Base-by-base conservation (phyloP, 2,113 vertebrate genomes). In the Dryoscopus gambensis region DNA sequence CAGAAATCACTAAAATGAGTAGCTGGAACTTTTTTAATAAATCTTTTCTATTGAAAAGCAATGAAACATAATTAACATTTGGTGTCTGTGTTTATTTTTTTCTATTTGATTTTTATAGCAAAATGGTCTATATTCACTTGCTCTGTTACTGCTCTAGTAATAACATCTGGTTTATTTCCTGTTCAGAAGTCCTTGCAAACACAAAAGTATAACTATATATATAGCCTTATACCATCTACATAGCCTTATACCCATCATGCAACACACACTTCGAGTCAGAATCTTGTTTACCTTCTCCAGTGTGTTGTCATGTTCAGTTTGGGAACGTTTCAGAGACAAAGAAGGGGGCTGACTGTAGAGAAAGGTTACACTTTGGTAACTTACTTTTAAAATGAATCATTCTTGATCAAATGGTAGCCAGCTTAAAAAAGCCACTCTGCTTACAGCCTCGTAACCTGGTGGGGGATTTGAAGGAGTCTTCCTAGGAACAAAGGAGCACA, bases 401-500 rank as follows among this genome's bases (percentile, higher is more conserved):
- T 56, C 22, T 93, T 84, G 46, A 25, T 85, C 23, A 60, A 49
- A 85, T 15, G 6, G 7, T 37, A 87, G 18, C 30, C 70, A 79
- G 9, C 35, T 84, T 60, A 11, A 78, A 74, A 93, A 63, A 78
- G 4, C 1, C 47, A 53, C 11, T 37, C 31, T 53, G 23, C 40
- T 82, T 56, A 57, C 0, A 88, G n/a, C 28, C 25, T 71, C 13
- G 9, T 53, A 63, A 30, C 15, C 5, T 5, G 6, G 24, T 16
- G 27, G 13, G 15, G 5, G 3, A 56, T 35, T 79, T 68, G 62
- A 39, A 63, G 0, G 0, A 81, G 15, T 20, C 27, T 78, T 84
- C 35, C 56, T 16, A 19, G 22, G 22, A 47, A 19, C 0, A 12
- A 62, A 76, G 7, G 28, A 65, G 14, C n/a, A 42, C 1, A 1